These are phyloP conservation scores for Pseudorhiza aurosa DNA, from an alignment of 30 jellyfish, hydroid and myxozoan genomes.

Conservation along the genomic window DNA sequence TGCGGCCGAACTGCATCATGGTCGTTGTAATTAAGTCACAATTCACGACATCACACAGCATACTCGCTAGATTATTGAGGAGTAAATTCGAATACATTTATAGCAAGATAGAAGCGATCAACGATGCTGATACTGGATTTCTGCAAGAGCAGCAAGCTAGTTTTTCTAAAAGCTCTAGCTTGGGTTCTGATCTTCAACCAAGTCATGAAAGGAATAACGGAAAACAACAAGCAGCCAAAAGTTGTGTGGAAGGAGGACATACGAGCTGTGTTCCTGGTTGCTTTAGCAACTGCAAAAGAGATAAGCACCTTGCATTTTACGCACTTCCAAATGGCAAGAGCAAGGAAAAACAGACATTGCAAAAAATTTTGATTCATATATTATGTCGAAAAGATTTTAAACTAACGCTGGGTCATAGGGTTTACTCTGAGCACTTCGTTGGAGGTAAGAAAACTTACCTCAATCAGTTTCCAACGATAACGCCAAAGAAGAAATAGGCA, in stretches of 20 bases:
- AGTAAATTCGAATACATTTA: neutral
- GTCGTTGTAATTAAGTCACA: neutral
- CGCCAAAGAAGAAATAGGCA: slow-evolving; percentile 7
- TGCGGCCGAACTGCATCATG: slow-evolving; percentile 1
- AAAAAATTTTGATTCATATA: slow-evolving; percentile 25
- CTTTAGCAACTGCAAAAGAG: slow-evolving; percentile 14
- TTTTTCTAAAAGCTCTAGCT: neutral
- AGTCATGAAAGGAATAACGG: too few species aligned
- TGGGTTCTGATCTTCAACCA: neutral
- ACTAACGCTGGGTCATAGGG: slow-evolving; percentile 36
- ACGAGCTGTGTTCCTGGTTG: slow-evolving; percentile 29
- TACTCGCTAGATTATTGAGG: neutral
- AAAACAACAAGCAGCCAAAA: neutral
- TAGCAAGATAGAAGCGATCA: neutral
- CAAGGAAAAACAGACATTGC: slow-evolving; percentile 22
- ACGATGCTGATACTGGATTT: neutral
- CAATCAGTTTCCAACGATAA: slow-evolving; percentile 51
- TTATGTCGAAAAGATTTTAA: slow-evolving; percentile 24
- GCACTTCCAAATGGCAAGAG: slow-evolving; percentile 49
- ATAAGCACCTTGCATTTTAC: slow-evolving; percentile 28
- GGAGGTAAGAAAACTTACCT: slow-evolving; percentile 55
- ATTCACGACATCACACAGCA: slow-evolving; percentile 5
- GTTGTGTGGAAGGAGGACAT: slow-evolving; percentile 11
- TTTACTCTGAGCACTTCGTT: slow-evolving; percentile 36
- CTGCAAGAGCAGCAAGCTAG: neutral